Evolutionary conservation across 2,113 vertebrate genomes (phyloP), one percentile per base, ranked within the genome.

Genomic region (Myotis davidii): DNA sequence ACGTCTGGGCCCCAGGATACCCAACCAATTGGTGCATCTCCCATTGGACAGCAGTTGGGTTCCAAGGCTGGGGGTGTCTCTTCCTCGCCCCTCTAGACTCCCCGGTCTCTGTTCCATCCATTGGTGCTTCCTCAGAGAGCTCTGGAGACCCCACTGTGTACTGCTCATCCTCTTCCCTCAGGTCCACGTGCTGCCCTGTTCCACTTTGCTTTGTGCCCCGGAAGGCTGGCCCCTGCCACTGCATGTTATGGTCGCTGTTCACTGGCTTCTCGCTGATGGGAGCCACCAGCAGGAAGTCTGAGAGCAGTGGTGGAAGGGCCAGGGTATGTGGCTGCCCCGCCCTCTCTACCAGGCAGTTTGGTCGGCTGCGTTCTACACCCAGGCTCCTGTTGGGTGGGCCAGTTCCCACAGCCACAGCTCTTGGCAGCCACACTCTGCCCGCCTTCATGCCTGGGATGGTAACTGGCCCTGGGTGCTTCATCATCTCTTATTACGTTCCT

Each of bases 91-190:
- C 23, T 52, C 29, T 4, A 20, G 29, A 52, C 25, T 37, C 14
- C 34, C 14, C 5, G 6, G 65, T 39, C 59, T 45, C 45, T 0
- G 2, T 76, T 61, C 84, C 76, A 27, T 18, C 29, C 65, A 16
- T 1, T 67, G n/a, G 3, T 20, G 20, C 54, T 76, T 91, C 54
- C 18, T 70, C 45, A 78, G 27, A 88, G 82, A 69, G 67, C 39
- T 18, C 4, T 3, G n/a, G 25, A 37, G 29, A 21, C 50, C 32
- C 45, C 3, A 5, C 17, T 23, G 0, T 0, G 0, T 11, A 3
- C 12, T 52, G 23, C 16, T 72, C 69, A 7, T 13, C 50, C 5
- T 1, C 45, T 82, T 32, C 42, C 17, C 34, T 39, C 59, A 59
- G 52, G 59, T 32, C 14, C 34, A 21, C 48, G 42, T 23, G 56